Evolutionary conservation across 2,113 vertebrate genomes (phyloP).

Genomic region (Tympanuchus pallidicinctus): DNA sequence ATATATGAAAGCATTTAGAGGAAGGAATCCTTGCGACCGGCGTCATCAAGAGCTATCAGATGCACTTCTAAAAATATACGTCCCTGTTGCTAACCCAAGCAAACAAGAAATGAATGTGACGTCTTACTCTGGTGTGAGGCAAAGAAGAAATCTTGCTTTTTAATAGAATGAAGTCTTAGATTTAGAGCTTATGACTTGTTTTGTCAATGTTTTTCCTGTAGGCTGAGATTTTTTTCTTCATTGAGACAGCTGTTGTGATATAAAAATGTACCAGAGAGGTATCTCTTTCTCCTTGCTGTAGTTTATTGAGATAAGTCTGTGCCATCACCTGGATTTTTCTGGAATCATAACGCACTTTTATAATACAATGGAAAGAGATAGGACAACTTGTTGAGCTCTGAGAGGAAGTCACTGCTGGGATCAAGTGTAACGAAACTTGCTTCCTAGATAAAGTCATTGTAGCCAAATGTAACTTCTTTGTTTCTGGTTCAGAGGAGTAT

Average conservation of each 20-base stretch:
- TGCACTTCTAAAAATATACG: not conserved
- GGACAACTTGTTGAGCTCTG: not conserved
- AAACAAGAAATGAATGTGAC: not conserved
- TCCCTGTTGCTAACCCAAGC: not conserved
- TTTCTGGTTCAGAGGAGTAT: not conserved
- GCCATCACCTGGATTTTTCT: not conserved
- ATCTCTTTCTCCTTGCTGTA: not conserved
- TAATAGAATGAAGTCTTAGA: not conserved
- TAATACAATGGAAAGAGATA: not conserved
- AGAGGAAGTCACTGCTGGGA: not conserved
- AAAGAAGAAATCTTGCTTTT: not conserved
- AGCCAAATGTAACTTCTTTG: not conserved
- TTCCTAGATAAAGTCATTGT: not conserved
- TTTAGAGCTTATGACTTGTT: not conserved
- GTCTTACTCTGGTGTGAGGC: not conserved
- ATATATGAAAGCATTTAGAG: slow-evolving; percentile 24
- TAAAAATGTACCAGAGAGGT: not conserved
- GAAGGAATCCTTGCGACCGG: slow-evolving; percentile 30
- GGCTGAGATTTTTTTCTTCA: not conserved
- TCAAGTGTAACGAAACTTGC: not conserved
- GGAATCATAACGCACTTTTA: not conserved
- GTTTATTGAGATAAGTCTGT: not conserved
- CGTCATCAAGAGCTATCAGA: slow-evolving; percentile 15
- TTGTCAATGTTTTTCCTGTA: not conserved
- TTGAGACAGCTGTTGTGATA: not conserved